Evolutionary conservation across 2,888 invertebrate species (phyloP).

Genomic region (Gryllus longicercus): DNA sequence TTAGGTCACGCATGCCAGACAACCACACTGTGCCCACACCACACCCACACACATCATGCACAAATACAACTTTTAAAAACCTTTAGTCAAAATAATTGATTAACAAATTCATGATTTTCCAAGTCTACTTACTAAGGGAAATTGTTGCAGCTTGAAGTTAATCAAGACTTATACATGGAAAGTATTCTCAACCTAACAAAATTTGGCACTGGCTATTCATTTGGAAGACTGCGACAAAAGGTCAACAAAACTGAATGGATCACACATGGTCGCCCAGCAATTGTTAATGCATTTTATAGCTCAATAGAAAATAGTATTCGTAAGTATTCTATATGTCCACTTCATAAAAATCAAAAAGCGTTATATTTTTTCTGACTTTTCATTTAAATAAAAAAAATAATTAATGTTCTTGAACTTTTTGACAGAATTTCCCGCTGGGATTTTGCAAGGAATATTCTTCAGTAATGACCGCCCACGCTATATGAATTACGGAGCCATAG

Average conservation of each 20-base stretch:
- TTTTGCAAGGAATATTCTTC: constrained; percentile 89
- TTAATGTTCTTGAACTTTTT: not conserved
- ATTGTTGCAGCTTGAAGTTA: constrained; percentile 62
- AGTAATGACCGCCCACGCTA: constrained; percentile 82
- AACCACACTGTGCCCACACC: too few species aligned
- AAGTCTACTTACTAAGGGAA: not conserved
- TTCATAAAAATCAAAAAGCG: not conserved
- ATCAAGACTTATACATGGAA: constrained; percentile 66
- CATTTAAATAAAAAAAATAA: not conserved
- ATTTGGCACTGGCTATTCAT: constrained; percentile 76
- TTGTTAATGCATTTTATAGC: constrained; percentile 83
- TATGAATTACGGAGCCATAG: constrained; percentile 89
- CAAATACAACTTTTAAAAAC: too few species aligned
- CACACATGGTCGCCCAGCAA: constrained; percentile 76
- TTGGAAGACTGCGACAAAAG: constrained; percentile 70
- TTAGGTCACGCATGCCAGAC: too few species aligned
- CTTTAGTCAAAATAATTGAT: not conserved
- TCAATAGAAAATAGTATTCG: constrained; percentile 84
- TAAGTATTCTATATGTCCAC: constrained; percentile 52
- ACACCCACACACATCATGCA: too few species aligned
- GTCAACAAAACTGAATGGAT: constrained; percentile 85
- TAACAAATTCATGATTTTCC: not conserved
- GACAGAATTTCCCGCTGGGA: constrained; percentile 89
- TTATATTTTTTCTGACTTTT: not conserved
- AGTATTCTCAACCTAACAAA: constrained; percentile 73